Evolutionary conservation across 2,113 vertebrate genomes (phyloP).

Genomic region (Sylvilagus bachmani): DNA sequence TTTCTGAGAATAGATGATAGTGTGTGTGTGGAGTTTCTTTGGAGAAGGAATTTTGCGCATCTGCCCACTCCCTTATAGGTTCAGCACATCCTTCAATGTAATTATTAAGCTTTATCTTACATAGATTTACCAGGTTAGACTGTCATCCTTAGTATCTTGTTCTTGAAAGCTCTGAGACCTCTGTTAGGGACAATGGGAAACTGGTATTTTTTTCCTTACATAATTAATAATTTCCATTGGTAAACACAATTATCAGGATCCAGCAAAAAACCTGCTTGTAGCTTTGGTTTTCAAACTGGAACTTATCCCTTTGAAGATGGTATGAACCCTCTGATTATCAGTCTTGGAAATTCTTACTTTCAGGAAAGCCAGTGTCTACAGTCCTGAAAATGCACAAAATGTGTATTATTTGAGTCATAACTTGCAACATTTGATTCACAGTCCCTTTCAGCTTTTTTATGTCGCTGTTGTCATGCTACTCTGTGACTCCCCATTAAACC

Average conservation of each 20-base stretch:
- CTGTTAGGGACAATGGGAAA: background rate
- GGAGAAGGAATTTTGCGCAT: background rate
- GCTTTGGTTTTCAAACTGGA: conserved; percentile 16
- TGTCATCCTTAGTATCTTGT: background rate
- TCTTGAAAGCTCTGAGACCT: background rate
- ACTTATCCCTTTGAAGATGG: background rate
- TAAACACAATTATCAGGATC: background rate
- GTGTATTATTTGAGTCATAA: background rate
- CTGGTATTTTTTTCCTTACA: background rate
- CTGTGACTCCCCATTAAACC: conserved; percentile 51
- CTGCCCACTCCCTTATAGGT: background rate
- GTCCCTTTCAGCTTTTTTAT: background rate
- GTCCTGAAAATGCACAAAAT: background rate
- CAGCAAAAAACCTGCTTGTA: background rate
- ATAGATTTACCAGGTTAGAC: background rate
- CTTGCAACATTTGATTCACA: background rate
- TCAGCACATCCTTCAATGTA: background rate
- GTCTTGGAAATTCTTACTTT: background rate
- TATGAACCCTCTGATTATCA: background rate
- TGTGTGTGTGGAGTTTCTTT: background rate
- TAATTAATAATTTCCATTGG: background rate
- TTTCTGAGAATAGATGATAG: background rate
- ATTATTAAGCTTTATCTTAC: background rate
- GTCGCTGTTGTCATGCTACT: background rate
- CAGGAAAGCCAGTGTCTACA: background rate